A percentile compares a stretch with the other conserved stretches of the same genome.
Evolutionary conservation across 2,888 invertebrate genomes (phyloP).

Genomic region (Bhutanitis thaidina): DNA sequence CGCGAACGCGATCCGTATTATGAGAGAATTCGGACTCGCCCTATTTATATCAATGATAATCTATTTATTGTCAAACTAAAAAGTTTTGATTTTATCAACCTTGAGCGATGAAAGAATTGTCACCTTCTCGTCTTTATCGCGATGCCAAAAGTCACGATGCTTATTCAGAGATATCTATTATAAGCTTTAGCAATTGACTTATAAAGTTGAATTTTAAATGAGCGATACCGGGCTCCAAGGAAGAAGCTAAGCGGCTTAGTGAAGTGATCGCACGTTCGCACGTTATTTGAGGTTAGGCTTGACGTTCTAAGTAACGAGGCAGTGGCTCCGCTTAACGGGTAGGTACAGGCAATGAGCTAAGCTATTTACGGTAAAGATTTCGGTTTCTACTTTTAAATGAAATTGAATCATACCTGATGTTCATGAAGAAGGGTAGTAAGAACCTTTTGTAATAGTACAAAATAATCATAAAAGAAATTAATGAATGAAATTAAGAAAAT

Average conservation of each 20-base stretch:
- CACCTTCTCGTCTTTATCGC: conserved; percentile 67
- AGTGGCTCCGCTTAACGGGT: conserved; percentile 39
- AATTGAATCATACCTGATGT: too few species aligned
- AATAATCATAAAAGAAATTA: too few species aligned
- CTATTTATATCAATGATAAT: conserved; percentile 77
- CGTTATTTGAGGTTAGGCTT: conserved; percentile 58
- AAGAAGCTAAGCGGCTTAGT: conserved; percentile 72
- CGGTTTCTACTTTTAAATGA: too few species aligned
- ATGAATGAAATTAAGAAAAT: too few species aligned
- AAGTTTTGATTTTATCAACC: conserved; percentile 75
- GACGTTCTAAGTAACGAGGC: conserved; percentile 64
- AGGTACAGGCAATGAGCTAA: conserved; percentile 35
- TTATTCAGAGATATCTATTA: conserved; percentile 21
- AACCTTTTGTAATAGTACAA: too few species aligned
- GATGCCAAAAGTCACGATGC: conserved; percentile 70
- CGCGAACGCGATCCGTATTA: conserved; percentile 70
- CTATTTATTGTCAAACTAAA: conserved; percentile 78
- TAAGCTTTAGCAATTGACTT: conserved; percentile 25
- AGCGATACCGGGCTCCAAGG: conserved; percentile 26
- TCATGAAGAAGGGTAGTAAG: too few species aligned
- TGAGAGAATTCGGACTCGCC: conserved; percentile 67
- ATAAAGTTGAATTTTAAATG: conserved; percentile 40
- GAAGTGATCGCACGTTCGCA: conserved; percentile 57
- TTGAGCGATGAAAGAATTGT: conserved; percentile 72
- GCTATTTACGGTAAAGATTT: not conserved